These are phyloP conservation scores for Marronus borbonicus DNA, from an alignment of 2,888 invertebrate genomes.

Conservation along the genomic window DNA sequence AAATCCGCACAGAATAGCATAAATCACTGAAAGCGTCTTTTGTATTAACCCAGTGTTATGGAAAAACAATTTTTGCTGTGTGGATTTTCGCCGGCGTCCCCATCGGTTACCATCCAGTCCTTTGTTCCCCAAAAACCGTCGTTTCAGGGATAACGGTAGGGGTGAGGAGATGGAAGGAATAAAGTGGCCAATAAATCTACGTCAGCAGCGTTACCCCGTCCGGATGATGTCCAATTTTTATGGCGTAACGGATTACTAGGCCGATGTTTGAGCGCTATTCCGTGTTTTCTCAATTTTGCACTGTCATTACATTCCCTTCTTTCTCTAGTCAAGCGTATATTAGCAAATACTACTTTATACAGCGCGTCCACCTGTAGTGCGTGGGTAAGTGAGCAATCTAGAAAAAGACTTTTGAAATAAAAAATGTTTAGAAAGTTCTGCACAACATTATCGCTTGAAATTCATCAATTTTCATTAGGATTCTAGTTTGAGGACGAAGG, in stretches of 20 bases:
- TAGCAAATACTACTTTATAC: too few species aligned
- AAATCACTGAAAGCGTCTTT: constrained; percentile 25
- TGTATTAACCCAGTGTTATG: constrained; percentile 43
- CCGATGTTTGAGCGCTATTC: constrained; percentile 42
- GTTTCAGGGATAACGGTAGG: neutral
- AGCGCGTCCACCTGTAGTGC: too few species aligned
- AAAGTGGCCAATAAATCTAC: constrained; percentile 44
- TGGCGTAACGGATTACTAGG: constrained; percentile 36
- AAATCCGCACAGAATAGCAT: constrained; percentile 4
- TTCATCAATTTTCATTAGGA: too few species aligned
- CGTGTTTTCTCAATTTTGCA: constrained; percentile 43
- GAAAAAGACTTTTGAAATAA: too few species aligned
- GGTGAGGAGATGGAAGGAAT: neutral
- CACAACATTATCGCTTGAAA: too few species aligned
- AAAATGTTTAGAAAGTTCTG: too few species aligned
- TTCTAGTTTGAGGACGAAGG: too few species aligned
- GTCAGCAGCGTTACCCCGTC: constrained; percentile 9
- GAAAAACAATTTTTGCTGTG: constrained; percentile 43
- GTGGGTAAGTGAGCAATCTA: too few species aligned
- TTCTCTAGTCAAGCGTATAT: neutral
- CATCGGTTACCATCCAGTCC: neutral
- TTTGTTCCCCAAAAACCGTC: constrained; percentile 19
- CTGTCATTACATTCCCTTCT: constrained; percentile 29
- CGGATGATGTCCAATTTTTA: constrained; percentile 32
- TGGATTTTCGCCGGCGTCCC: constrained; percentile 25